Base-by-base conservation (phyloP, 2,113 vertebrate species). In the Alectura lathami region DNA sequence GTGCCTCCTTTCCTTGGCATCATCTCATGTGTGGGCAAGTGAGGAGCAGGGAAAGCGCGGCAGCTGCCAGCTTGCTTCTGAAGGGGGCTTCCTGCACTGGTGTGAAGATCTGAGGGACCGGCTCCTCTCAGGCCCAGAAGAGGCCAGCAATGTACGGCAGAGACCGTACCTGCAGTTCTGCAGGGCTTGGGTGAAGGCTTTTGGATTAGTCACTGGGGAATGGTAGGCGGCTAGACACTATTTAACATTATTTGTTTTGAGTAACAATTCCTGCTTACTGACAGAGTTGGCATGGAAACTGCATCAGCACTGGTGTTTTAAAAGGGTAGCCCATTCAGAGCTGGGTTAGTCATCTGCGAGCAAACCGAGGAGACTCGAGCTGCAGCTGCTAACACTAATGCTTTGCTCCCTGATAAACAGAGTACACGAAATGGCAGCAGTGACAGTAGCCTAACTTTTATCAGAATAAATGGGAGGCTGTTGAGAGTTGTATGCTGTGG, bases 241-340 rank as follows among this genome's bases (percentile, higher is more conserved):
- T 81, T 93, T 87, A 91, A 78, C 45, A 16, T 89, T 91, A 76
- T 91, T 92, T 95, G 91, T 78, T 86, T 94, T 72, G 66, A 90
- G 57, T 87, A 93, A 79, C 60, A 47, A 73, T 92, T 91, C 91
- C 74, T 95, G 73, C 85, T 95, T 94, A 57, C 69, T 91, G 62
- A 74, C 62, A 64, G 88, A 95, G 89, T 96, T 94, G 93, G 93
- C 96, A 96, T 96, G 96, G 96, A 96, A 97, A 96, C 95, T 73
- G 64, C 83, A 94, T 88, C 87, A 83, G 67, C 81, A 73, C 79
- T 90, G 26, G 1, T 63, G 88, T 92, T 94, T 93, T 38, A 43
- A 75, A 93, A 93, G 75, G 68, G 18, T 76, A 85, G 69, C 57
- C 73, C 88, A 23, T 95, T 95, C 76, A 77, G 42, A 82, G 83